Evolutionary conservation across 2,113 vertebrate species (phyloP), one percentile per base, ranked within the genome.

Genomic region (Xiphias gladius): DNA sequence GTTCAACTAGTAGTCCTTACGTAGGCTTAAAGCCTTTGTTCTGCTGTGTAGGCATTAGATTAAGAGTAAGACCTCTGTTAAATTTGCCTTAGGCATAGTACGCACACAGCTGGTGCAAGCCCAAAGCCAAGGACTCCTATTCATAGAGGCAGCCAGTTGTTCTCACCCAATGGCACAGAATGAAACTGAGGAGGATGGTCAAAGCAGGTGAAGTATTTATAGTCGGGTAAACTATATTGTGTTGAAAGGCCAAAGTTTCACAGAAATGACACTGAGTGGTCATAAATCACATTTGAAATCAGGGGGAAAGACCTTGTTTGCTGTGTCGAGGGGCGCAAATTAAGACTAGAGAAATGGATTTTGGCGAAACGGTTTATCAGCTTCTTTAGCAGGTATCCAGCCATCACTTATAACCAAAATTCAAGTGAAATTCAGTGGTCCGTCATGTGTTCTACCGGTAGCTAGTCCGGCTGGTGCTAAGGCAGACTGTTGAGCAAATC

Each of bases 181-280:
- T 72, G 87, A 91, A 92, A 86, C 86, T 55, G 80, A 89, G 82
- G 70, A 85, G 86, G 86, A 79, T 85, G 81, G 86, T 88, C 82
- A 83, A 62, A 73, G 86, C 58, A 68, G 90, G 84, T 85, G 48
- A 82, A 76, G 80, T 93, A 93, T 94, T 89, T 91, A 88, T 93
- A 93, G 89, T 83, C 80, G 77, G 82, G 88, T 79, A 83, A 93
- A 92, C 91, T 91, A 86, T 87, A 90, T 91, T 92, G 92, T 84
- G 79, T 73, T 55, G 50, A 93, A 88, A 85, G 90, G 87, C 76
- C 87, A 89, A 79, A 30, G 81, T 85, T 92, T 83, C 48, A 66
- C 55, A 58, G 24, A 88, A 72, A 69, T 55, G 32, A 69, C 61
- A 61, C 17, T 26, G 46, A 35, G 55, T 14, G 57, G 65, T 78